Evolutionary conservation across 2,797 vertebrate genomes (phyloP).

Genomic region (Falco concolor): DNA sequence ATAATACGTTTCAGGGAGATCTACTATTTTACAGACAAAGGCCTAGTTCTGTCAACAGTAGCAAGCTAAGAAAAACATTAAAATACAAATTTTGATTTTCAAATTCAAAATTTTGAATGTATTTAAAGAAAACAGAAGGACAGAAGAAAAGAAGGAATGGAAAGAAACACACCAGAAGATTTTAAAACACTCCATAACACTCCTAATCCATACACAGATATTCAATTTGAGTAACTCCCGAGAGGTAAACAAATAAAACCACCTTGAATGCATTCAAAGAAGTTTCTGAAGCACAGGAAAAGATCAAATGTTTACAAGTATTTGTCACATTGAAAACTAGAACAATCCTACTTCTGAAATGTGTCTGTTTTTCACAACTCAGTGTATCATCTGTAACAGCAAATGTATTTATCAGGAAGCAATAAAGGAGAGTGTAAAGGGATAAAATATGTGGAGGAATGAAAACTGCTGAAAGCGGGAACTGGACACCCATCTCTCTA

Average conservation of each 20-base stretch:
- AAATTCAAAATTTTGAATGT: neutral
- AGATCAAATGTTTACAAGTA: neutral
- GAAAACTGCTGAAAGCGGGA: neutral
- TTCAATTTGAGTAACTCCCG: neutral
- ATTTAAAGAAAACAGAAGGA: neutral
- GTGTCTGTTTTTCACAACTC: neutral
- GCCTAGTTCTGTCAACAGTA: neutral
- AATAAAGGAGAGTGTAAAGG: neutral
- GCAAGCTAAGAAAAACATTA: neutral
- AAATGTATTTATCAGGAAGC: neutral
- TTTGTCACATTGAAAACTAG: neutral
- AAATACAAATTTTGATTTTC: too few species aligned
- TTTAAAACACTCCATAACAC: neutral
- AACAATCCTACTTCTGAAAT: neutral
- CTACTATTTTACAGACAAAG: neutral
- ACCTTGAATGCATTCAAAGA: neutral
- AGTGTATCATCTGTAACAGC: neutral
- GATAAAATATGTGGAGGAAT: neutral
- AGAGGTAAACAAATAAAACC: neutral
- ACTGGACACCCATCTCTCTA: neutral
- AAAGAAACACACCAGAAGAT: neutral
- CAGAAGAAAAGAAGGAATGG: neutral
- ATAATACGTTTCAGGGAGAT: neutral
- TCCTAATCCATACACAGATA: neutral
- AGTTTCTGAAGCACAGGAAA: neutral